Evolutionary conservation across 2,888 invertebrate species (phyloP), one percentile per base, ranked within the genome.

Genomic region (Sinhomidia bicolor): DNA sequence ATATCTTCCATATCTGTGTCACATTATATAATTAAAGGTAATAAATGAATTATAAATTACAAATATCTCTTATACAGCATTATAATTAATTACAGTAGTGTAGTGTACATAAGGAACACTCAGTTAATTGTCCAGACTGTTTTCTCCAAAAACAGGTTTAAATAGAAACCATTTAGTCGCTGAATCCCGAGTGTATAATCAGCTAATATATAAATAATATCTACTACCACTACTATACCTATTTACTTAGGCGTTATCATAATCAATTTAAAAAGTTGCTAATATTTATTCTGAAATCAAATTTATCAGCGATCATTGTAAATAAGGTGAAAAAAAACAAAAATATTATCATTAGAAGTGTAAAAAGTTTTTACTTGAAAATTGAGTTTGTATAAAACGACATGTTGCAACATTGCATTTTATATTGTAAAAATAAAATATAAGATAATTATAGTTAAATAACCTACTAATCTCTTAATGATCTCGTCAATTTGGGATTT

Each of bases 1-100:
- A 88, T 71, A 79, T 88, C 88, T 88, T 88, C 88, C 88, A 88
- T 88, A 88, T 88, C 88, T 88, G 88, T 88, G 81, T 88, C 88
- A 88, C 88, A 83, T 79, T 36, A 71, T 62, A 78, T 14, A 51
- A n/a, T n/a, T n/a, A n/a, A n/a, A n/a, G n/a, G n/a, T n/a, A n/a
- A n/a, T n/a, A n/a, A n/a, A n/a, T n/a, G n/a, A n/a, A n/a, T n/a
- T n/a, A n/a, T n/a, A n/a, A n/a, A n/a, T n/a, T n/a, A n/a, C n/a
- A n/a, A n/a, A n/a, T n/a, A n/a, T n/a, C n/a, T n/a, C n/a, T n/a
- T n/a, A n/a, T n/a, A n/a, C n/a, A n/a, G n/a, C n/a, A n/a, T n/a
- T n/a, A n/a, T n/a, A n/a, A n/a, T n/a, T n/a, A n/a, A n/a, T n/a
- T n/a, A n/a, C 29, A 62, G 7, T 65, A 29, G 62, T n/a, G 32